phyloP scores from a whole-genome alignment of 2,888 invertebrate species.

The Hybos culiciformis region DNA sequence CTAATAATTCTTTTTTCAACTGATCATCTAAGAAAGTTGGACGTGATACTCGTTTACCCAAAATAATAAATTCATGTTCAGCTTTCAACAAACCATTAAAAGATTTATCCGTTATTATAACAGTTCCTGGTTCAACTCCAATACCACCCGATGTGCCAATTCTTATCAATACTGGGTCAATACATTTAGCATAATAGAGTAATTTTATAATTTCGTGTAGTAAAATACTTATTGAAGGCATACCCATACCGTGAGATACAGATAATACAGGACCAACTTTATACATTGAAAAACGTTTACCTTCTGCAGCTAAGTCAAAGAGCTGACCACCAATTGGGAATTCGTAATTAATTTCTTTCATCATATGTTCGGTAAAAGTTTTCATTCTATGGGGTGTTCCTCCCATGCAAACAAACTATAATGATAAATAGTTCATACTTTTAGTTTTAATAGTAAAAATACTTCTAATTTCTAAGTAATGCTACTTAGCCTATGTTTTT shows the following conservation, averaged over 20 bases:
- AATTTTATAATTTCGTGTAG: slow-evolving; percentile 94
- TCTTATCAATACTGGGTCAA: slow-evolving; percentile 80
- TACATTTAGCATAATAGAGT: slow-evolving; percentile 76
- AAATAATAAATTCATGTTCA: slow-evolving; percentile 69
- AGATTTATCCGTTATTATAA: slow-evolving; percentile 81
- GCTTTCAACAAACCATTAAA: slow-evolving; percentile 74
- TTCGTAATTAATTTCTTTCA: slow-evolving; percentile 65
- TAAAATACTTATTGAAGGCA: slow-evolving; percentile 88
- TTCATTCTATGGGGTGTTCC: slow-evolving; percentile 87
- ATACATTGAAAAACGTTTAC: slow-evolving; percentile 83
- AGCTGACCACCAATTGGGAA: slow-evolving; percentile 67
- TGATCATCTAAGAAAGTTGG: slow-evolving; percentile 67
- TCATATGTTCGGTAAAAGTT: slow-evolving; percentile 71
- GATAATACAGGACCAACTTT: slow-evolving; percentile 38
- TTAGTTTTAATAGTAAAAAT: no score
- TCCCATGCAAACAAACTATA: slow-evolving; percentile 87
- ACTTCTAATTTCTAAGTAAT: no score
- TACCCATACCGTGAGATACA: slow-evolving; percentile 81
- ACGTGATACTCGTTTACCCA: slow-evolving; percentile 66
- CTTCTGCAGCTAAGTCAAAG: slow-evolving; percentile 70
- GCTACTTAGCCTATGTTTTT: no score
- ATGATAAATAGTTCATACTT: neutral
- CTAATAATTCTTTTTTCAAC: slow-evolving; percentile 37
- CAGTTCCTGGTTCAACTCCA: slow-evolving; percentile 80
- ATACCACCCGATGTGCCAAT: slow-evolving; percentile 89